These are phyloP conservation scores for Cyanoliseus patagonus DNA, from an alignment of 2,113 vertebrate species.

Conservation along the genomic window DNA sequence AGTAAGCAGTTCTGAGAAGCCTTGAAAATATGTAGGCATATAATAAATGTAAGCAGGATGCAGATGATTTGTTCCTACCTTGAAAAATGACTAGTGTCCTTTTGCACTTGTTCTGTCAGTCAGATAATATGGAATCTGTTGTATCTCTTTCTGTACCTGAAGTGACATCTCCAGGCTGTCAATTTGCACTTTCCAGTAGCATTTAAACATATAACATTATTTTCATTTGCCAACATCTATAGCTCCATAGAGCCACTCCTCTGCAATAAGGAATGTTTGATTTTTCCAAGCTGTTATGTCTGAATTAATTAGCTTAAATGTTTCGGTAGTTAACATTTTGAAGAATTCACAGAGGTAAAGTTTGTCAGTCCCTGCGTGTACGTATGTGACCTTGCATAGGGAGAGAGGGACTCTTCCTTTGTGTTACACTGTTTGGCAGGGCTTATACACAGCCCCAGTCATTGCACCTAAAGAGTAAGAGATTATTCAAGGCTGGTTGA, in stretches of 20 bases:
- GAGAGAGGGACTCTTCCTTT: background rate
- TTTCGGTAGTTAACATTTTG: background rate
- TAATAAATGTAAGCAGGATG: background rate
- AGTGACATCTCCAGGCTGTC: background rate
- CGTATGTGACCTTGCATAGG: background rate
- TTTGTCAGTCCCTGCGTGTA: background rate
- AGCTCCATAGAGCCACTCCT: background rate
- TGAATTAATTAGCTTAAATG: conserved; percentile 31
- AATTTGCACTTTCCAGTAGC: background rate
- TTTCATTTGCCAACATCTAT: background rate
- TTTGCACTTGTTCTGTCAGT: background rate
- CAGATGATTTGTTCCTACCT: background rate
- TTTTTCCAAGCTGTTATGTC: background rate
- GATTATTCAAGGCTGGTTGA: background rate
- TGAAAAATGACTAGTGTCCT: background rate
- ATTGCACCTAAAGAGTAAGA: background rate
- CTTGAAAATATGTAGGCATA: background rate
- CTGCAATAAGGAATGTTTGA: background rate
- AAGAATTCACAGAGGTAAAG: conserved; percentile 5
- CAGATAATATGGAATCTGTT: background rate
- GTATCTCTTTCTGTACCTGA: background rate
- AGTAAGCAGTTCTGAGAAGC: background rate
- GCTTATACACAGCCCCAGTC: background rate
- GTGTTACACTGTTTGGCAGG: background rate
- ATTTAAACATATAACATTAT: background rate